These are phyloP conservation scores for Lepidothrix coronata DNA, from an alignment of 2,113 vertebrate species.

Conservation along the genomic window DNA sequence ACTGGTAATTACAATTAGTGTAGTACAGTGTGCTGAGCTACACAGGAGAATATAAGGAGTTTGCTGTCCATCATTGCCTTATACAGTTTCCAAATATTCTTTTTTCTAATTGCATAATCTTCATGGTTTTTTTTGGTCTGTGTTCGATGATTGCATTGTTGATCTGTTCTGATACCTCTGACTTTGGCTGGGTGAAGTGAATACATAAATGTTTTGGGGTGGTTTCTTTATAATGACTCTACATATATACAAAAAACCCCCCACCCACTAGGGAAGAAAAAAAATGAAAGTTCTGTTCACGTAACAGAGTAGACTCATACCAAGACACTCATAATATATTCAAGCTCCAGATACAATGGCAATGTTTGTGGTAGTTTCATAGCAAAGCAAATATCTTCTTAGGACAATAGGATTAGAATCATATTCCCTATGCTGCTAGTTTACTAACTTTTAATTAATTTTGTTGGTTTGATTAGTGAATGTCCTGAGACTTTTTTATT, in stretches of 20 bases:
- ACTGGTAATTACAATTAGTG: neutral
- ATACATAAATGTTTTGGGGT: neutral
- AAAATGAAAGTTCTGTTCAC: neutral
- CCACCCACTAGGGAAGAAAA: neutral
- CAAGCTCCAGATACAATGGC: neutral
- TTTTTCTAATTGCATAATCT: neutral
- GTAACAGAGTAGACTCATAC: neutral
- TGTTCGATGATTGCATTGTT: neutral
- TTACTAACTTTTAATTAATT: neutral
- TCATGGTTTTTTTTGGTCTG: neutral
- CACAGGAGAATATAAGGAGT: neutral
- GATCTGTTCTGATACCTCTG: neutral
- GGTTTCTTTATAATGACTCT: neutral
- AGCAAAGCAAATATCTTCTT: neutral
- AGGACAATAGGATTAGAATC: neutral
- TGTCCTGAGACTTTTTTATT: neutral
- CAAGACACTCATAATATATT: neutral
- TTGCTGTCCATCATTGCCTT: neutral
- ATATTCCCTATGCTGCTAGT: neutral
- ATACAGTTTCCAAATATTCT: neutral
- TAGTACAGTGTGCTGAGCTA: neutral
- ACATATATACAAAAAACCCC: fast-evolving
- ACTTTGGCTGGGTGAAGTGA: neutral
- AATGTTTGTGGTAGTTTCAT: neutral
- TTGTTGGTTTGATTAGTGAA: neutral